Conservation (phyloP, 2,888 invertebrate genomes). For the Trimorus sp. region DNA sequence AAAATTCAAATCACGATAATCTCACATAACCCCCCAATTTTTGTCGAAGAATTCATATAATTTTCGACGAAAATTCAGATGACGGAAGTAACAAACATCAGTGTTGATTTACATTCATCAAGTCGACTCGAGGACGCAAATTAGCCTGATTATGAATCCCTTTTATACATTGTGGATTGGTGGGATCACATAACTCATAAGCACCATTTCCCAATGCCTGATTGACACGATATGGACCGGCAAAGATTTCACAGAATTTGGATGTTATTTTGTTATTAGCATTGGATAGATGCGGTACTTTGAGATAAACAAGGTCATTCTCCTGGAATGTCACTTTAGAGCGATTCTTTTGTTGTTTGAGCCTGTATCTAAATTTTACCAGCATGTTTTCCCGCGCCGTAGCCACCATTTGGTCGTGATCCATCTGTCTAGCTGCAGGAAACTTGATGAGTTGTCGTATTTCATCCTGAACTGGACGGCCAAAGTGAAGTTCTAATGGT, state of each 20-base stretch:
- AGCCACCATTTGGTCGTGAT: background rate
- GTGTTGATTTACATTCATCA: too few species aligned
- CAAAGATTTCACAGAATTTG: constrained; percentile 34
- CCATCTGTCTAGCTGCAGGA: background rate
- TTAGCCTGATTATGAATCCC: constrained; percentile 26
- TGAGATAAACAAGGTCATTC: constrained; percentile 25
- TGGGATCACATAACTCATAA: background rate
- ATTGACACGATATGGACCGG: constrained; percentile 34
- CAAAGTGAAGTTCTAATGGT: constrained; percentile 34
- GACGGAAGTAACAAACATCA: background rate
- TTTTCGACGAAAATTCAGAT: background rate
- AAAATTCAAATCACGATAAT: background rate
- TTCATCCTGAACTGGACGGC: background rate
- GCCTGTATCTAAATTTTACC: constrained; percentile 3
- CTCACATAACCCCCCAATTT: background rate
- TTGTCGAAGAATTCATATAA: background rate
- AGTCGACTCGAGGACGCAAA: constrained; percentile 6
- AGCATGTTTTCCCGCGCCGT: constrained; percentile 6
- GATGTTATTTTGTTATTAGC: constrained; percentile 12
- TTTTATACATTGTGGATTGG: background rate
- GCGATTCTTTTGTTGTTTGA: background rate
- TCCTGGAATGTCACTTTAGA: background rate
- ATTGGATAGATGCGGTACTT: constrained; percentile 22
- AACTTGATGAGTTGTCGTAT: constrained; percentile 1
- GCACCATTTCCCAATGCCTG: constrained; percentile 6